Conservation (phyloP, 1,140 invertebrate genomes). For the Heliconius nattereri region DNA sequence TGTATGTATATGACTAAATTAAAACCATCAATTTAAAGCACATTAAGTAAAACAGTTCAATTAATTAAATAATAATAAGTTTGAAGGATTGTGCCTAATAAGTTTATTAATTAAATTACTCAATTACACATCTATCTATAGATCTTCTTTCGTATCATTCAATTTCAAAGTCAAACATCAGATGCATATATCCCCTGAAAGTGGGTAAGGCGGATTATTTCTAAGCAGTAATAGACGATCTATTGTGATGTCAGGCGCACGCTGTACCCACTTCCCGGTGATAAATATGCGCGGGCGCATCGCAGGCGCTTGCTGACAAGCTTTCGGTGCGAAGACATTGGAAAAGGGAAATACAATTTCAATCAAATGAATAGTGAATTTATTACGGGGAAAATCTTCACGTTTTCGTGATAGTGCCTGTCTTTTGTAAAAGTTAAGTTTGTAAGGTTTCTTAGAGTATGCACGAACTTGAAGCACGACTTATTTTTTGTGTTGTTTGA, state of each 20-base stretch:
- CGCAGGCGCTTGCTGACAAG: conserved; percentile 35
- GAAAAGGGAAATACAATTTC: conserved; percentile 31
- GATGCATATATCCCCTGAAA: conserved; percentile 24
- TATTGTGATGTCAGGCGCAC: conserved; percentile 61
- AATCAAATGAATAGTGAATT: conserved; percentile 26
- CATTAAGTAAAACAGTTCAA: too few species aligned
- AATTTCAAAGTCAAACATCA: conserved; percentile 13
- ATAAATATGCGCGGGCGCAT: conserved; percentile 44
- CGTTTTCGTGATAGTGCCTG: conserved; percentile 12
- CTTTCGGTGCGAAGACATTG: conserved; percentile 40
- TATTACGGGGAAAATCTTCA: background rate
- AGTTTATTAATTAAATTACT: background rate
- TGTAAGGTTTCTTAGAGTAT: background rate
- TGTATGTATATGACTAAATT: too few species aligned
- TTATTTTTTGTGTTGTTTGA: background rate
- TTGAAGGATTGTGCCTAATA: too few species aligned
- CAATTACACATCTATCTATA: background rate
- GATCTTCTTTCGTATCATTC: background rate
- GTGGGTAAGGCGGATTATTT: conserved; percentile 49
- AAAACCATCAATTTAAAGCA: too few species aligned
- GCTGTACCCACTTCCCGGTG: conserved; percentile 41
- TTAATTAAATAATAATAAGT: too few species aligned
- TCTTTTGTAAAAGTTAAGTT: background rate
- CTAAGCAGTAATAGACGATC: conserved; percentile 56
- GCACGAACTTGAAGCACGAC: conserved; percentile 2